These are phyloP conservation scores for Phalloptychus januarius DNA, from an alignment of 2,797 vertebrate genomes.

Conservation along the genomic window DNA sequence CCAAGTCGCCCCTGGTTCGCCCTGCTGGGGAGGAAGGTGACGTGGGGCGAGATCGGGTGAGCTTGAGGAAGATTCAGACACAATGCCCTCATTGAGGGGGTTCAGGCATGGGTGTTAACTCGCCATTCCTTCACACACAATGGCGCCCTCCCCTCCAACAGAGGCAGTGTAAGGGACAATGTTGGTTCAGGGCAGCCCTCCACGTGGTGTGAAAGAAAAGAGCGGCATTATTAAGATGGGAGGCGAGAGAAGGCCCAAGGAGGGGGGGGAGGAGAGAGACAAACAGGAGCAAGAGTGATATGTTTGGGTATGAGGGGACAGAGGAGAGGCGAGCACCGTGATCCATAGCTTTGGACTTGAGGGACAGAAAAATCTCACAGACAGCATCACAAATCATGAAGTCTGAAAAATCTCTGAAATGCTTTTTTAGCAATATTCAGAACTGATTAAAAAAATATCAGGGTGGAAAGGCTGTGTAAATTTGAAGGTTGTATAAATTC, in stretches of 20 bases:
- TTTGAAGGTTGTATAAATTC: neutral
- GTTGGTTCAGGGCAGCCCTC: constrained; percentile 79
- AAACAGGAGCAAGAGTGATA: constrained; percentile 59
- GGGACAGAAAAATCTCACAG: constrained; percentile 29
- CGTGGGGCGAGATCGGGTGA: constrained; percentile 68
- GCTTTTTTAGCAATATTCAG: neutral
- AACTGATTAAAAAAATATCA: neutral
- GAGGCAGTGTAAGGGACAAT: constrained; percentile 77
- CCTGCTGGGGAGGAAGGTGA: constrained; percentile 35
- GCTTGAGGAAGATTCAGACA: constrained; percentile 80
- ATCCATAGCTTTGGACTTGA: constrained; percentile 80
- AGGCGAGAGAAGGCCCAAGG: constrained; percentile 40
- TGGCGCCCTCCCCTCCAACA: constrained; percentile 79
- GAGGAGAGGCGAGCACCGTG: constrained; percentile 44
- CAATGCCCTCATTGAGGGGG: constrained; percentile 83
- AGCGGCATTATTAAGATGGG: constrained; percentile 73
- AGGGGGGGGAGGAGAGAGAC: constrained; percentile 35
- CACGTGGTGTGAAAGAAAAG: constrained; percentile 74
- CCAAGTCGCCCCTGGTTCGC: constrained; percentile 44
- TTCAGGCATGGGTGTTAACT: constrained; percentile 81
- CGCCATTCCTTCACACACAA: constrained; percentile 83
- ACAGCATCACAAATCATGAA: neutral
- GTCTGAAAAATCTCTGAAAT: neutral
- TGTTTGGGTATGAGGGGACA: constrained; percentile 48
- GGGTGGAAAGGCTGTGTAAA: neutral